Percentiles rank a stretch among this genome's conserved stretches.
Conservation (phyloP, 2,888 invertebrate genomes). For the Erebia aethiops region DNA sequence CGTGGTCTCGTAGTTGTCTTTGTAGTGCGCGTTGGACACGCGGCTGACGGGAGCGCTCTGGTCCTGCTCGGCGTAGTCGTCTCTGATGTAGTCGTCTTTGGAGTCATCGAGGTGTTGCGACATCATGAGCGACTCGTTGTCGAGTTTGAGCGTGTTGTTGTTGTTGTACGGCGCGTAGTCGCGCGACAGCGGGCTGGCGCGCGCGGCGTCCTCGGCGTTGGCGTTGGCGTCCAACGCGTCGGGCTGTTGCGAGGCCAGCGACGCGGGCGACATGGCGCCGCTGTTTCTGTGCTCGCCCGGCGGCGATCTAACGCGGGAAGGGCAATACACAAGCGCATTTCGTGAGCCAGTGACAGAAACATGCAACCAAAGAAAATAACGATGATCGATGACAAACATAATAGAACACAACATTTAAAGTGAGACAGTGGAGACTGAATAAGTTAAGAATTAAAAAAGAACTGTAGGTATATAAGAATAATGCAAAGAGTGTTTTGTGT, state of each 20-base stretch:
- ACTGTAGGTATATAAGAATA: constrained; percentile 46
- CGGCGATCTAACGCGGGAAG: constrained; percentile 74
- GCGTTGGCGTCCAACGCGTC: constrained; percentile 61
- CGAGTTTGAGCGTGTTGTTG: constrained; percentile 77
- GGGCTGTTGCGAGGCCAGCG: constrained; percentile 62
- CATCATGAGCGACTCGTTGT: constrained; percentile 75
- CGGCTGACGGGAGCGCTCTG: constrained; percentile 59
- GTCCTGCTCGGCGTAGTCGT: constrained; percentile 70
- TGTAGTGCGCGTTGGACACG: constrained; percentile 74
- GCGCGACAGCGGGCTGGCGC: constrained; percentile 75
- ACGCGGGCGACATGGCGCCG: constrained; percentile 76
- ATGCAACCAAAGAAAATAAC: constrained; percentile 76
- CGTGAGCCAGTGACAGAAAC: constrained; percentile 79
- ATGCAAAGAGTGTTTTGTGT: constrained; percentile 31
- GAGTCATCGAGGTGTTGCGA: constrained; percentile 69
- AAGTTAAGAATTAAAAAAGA: constrained; percentile 47
- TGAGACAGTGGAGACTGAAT: constrained; percentile 51
- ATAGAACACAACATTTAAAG: constrained; percentile 52
- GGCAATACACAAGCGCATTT: constrained; percentile 77
- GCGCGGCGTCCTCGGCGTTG: constrained; percentile 62
- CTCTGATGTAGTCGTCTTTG: constrained; percentile 69
- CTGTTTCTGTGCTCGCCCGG: constrained; percentile 61
- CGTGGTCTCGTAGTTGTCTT: constrained; percentile 91
- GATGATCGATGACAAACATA: constrained; percentile 64
- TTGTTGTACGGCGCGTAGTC: constrained; percentile 84